Evolutionary conservation across 2,113 vertebrate species (phyloP).

Genomic region (Dicerorhinus sumatrensis): DNA sequence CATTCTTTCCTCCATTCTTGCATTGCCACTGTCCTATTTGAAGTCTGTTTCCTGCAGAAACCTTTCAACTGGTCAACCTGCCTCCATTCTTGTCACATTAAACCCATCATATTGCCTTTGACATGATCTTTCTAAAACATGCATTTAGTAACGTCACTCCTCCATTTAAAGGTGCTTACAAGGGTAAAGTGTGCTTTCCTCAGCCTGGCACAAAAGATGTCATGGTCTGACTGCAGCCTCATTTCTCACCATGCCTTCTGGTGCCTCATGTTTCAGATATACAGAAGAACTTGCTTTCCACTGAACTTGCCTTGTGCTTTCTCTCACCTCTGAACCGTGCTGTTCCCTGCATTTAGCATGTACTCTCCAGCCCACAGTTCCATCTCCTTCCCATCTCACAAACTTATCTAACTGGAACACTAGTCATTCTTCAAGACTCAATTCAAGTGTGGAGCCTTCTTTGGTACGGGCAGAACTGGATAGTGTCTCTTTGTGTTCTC

Average conservation of each 20-base stretch:
- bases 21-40: background rate
- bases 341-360: background rate
- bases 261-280: background rate
- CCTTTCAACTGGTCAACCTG: background rate
- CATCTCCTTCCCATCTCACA: background rate
- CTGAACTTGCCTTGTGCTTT: background rate
- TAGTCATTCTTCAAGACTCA: background rate
- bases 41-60: background rate
- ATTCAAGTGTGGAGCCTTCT: background rate
- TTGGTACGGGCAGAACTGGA: background rate
- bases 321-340: background rate
- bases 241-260: background rate
- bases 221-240: no score
- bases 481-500: background rate
- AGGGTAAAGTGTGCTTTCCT: background rate
- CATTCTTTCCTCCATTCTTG: background rate
- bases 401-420: background rate
- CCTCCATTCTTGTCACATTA: background rate
- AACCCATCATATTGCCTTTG: background rate
- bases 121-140: background rate
- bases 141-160: background rate
- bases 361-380: background rate
- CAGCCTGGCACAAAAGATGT: background rate
- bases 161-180: background rate
- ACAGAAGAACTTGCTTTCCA: background rate